phyloP scores from a whole-genome alignment of 2,113 vertebrate genomes.

The Macrotus californicus region DNA sequence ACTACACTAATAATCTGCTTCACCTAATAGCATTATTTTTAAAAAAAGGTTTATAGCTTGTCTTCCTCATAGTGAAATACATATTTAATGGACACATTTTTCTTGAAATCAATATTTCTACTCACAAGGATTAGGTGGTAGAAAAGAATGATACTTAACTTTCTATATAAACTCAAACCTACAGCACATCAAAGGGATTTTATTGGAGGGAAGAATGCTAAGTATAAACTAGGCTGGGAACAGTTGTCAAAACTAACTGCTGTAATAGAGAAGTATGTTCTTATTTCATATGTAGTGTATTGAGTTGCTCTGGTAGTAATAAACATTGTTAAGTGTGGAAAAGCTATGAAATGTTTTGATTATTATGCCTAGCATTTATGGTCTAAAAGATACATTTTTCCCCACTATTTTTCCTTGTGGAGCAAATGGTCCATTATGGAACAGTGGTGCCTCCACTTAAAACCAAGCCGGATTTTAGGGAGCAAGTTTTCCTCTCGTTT shows the following conservation, averaged over 20 bases:
- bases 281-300: slow-evolving; percentile 25
- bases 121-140: not conserved
- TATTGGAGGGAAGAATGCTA: not conserved
- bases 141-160: slow-evolving; percentile 40
- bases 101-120: slow-evolving; percentile 47
- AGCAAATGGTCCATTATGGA: not conserved
- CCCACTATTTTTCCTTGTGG: not conserved
- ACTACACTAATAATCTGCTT: not conserved
- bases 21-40: slow-evolving; percentile 2
- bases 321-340: slow-evolving; percentile 45
- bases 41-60: not conserved
- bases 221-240: slow-evolving; percentile 12
- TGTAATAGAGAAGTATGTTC: slow-evolving; percentile 30
- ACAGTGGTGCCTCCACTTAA: not conserved
- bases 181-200: not conserved
- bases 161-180: not conserved
- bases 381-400: slow-evolving; percentile 26
- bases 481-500: not conserved
- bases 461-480: not conserved
- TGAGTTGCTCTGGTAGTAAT: slow-evolving; percentile 25
- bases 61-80: slow-evolving; percentile 3
- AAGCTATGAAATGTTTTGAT: slow-evolving; percentile 49
- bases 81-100: slow-evolving; percentile 38
- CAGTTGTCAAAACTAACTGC: slow-evolving; percentile 50
- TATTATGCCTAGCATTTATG: slow-evolving; percentile 42